These are phyloP conservation scores for Psittacula cyanocephala DNA, from an alignment of 2,113 vertebrate genomes.

Conservation along the genomic window DNA sequence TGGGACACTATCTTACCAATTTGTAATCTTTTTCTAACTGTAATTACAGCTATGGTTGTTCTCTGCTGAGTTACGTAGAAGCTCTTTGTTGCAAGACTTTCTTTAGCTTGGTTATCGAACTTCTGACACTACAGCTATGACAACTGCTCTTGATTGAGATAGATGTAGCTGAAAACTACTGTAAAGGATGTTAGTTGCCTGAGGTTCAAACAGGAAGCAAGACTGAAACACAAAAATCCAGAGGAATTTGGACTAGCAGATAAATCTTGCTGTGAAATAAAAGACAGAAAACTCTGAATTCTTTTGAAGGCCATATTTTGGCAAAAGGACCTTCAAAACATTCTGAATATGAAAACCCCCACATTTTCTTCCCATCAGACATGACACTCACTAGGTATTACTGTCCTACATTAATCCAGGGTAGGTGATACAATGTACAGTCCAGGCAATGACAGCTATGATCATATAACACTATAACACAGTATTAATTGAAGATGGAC, in stretches of 20 bases:
- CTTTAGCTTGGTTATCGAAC: constrained; percentile 1
- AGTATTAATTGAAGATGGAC: not conserved
- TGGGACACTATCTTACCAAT: not conserved
- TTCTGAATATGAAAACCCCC: not conserved
- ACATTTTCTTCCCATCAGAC: not conserved
- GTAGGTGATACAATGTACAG: not conserved
- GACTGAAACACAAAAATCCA: not conserved
- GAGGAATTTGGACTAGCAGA: not conserved
- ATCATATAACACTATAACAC: not conserved
- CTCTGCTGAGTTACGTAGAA: not conserved
- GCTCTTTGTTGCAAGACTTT: not conserved
- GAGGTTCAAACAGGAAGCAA: not conserved
- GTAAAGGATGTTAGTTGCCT: not conserved
- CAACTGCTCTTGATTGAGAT: not conserved
- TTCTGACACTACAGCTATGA: not conserved
- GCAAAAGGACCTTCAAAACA: not conserved
- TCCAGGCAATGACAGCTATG: not conserved
- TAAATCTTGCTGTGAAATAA: not conserved
- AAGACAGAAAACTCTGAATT: not conserved
- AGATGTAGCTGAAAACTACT: not conserved
- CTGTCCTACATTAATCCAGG: not conserved
- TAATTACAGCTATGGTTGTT: not conserved
- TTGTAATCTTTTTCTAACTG: not conserved
- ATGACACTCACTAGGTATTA: not conserved
- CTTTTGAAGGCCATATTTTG: not conserved